Percentiles rank a stretch among this genome's conserved stretches.
Conservation (phyloP, 2,113 vertebrate genomes). For the Caranx melampygus region DNA sequence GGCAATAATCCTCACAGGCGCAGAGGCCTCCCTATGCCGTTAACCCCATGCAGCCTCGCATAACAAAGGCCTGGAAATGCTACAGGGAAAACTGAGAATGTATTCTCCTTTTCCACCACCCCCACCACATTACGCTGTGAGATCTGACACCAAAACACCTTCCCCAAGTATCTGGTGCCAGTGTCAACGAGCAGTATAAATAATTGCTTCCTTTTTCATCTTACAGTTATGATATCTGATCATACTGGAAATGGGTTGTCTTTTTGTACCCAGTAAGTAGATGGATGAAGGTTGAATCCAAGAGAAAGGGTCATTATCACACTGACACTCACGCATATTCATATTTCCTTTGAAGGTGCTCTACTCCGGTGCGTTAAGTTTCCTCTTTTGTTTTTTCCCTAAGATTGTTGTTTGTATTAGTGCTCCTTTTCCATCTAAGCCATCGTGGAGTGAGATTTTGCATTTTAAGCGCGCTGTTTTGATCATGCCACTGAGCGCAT, state of each 20-base stretch:
- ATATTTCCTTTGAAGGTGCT: conserved; percentile 53
- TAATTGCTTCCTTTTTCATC: conserved; percentile 58
- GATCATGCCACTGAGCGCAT: conserved; percentile 75
- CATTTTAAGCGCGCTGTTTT: conserved; percentile 73
- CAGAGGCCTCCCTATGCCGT: conserved; percentile 45
- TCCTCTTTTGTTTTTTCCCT: conserved; percentile 38
- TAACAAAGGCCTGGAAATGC: conserved; percentile 65
- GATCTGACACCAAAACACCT: conserved; percentile 51
- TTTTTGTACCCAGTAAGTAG: conserved; percentile 17
- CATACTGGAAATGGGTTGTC: conserved; percentile 12
- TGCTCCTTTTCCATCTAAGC: conserved; percentile 37
- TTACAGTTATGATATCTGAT: conserved; percentile 42
- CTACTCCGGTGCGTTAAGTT: background rate
- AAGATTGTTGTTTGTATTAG: conserved; percentile 62
- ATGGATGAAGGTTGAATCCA: conserved; percentile 46
- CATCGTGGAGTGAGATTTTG: conserved; percentile 48
- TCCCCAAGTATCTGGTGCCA: conserved; percentile 39
- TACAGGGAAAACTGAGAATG: conserved; percentile 29
- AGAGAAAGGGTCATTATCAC: conserved; percentile 47
- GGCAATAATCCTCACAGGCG: conserved; percentile 68
- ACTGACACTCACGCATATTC: conserved; percentile 33
- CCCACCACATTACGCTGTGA: conserved; percentile 38
- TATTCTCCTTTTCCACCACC: conserved; percentile 10
- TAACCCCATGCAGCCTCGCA: conserved; percentile 51
- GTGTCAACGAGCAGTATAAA: conserved; percentile 66